phyloP scores from a whole-genome alignment of 2,888 invertebrate species.

The Latrodectus hesperus region DNA sequence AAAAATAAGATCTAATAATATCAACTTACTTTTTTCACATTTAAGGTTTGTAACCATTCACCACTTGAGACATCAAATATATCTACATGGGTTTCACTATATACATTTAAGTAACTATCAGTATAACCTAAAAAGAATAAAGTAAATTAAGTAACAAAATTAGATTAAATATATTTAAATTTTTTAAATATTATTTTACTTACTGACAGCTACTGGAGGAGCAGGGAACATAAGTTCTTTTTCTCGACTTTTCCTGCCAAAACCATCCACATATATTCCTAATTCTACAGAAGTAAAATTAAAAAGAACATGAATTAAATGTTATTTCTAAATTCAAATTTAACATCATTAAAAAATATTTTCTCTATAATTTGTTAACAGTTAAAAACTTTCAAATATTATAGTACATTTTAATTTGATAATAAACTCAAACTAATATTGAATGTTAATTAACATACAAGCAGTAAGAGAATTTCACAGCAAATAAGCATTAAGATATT shows the following conservation, averaged over 20 bases:
- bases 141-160: not conserved
- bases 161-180: not conserved
- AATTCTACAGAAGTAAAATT: slow-evolving; percentile 77
- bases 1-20: not conserved
- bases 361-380: no score
- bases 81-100: slow-evolving; percentile 92
- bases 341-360: no score
- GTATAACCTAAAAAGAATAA: slow-evolving; percentile 82
- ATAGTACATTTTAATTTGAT: no score
- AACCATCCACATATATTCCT: slow-evolving; percentile 92
- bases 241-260: slow-evolving; percentile 90
- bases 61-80: slow-evolving; percentile 94
- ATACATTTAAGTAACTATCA: slow-evolving; percentile 90
- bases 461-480: no score
- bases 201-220: slow-evolving; percentile 67
- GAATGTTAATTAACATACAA: no score
- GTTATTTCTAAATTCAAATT: no score
- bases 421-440: not conserved
- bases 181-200: slow-evolving; percentile 12
- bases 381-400: no score
- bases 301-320: not conserved
- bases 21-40: slow-evolving; percentile 78
- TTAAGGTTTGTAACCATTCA: slow-evolving; percentile 98
- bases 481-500: not conserved
- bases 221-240: slow-evolving; percentile 96